A percentile compares a stretch with the other conserved stretches of the same genome.
Evolutionary conservation across 37 sponge, comb jelly and placozoan genomes (phyloP).

Genomic region (Lycopodina hypogea): DNA sequence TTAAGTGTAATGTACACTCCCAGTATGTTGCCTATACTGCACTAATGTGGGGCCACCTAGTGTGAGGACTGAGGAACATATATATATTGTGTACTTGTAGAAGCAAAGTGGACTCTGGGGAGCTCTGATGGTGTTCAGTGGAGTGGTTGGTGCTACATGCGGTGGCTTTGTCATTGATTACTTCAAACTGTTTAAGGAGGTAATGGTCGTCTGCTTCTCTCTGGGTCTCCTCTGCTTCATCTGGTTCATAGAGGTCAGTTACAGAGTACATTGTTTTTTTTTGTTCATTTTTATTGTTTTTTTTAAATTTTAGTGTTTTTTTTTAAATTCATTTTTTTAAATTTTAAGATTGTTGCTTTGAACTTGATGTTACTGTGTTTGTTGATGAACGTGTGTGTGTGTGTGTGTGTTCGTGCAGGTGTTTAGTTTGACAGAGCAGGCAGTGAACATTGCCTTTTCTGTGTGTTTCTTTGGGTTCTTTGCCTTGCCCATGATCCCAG

Average conservation of each 20-base stretch:
- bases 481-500: slow-evolving; percentile 73
- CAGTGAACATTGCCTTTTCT: slow-evolving; percentile 39
- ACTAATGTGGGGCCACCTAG: no score
- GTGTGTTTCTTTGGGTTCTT: slow-evolving; percentile 81
- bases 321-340: not conserved
- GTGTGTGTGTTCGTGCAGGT: not conserved
- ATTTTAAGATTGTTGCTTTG: not conserved
- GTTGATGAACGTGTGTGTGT: not conserved
- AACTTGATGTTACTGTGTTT: not conserved
- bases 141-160: slow-evolving; percentile 65
- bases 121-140: slow-evolving; percentile 67
- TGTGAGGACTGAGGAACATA: no score
- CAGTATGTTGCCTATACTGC: no score
- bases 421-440: slow-evolving; percentile 35
- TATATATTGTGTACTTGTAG: no score
- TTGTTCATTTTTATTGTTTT: no score
- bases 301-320: no score
- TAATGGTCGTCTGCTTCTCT: slow-evolving; percentile 44
- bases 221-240: slow-evolving; percentile 41
- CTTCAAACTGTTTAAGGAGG: slow-evolving; percentile 69
- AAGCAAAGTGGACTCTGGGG: slow-evolving; percentile 72
- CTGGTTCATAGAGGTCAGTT: slow-evolving; percentile 58
- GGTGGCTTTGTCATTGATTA: slow-evolving; percentile 64
- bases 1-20: no score
- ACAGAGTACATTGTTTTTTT: no score